Evolutionary conservation across 2,113 vertebrate species (phyloP).

Genomic region (Planiliza haematocheilus): DNA sequence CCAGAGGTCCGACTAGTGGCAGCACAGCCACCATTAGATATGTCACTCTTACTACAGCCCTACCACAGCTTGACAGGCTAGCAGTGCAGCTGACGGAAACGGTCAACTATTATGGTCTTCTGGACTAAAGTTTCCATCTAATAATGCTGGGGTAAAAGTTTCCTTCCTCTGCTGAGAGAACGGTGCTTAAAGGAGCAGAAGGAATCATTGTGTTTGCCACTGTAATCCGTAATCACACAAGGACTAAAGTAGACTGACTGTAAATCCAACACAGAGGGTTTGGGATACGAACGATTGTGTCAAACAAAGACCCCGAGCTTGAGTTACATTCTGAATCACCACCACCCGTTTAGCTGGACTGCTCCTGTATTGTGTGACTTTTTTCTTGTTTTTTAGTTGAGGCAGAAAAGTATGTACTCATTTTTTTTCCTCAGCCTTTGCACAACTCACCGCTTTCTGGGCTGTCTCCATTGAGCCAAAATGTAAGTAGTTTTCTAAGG

Average conservation of each 20-base stretch:
- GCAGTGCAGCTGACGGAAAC: slow-evolving; percentile 10
- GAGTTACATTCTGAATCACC: not conserved
- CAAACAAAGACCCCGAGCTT: not conserved
- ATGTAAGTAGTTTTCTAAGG: slow-evolving; percentile 84
- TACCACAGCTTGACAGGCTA: slow-evolving; percentile 8
- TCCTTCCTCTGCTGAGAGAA: slow-evolving; percentile 8
- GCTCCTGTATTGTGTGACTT: slow-evolving; percentile 46
- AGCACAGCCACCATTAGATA: too few relatives aligned
- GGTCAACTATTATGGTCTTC: too few relatives aligned
- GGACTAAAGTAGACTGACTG: slow-evolving; percentile 47
- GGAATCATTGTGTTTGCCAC: slow-evolving; percentile 38
- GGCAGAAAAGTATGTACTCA: slow-evolving; percentile 11
- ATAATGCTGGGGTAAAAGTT: not conserved
- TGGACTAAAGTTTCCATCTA: too few relatives aligned
- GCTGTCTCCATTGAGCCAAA: slow-evolving; percentile 84
- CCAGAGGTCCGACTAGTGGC: too few relatives aligned
- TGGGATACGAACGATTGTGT: slow-evolving; percentile 21
- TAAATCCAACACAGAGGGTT: slow-evolving; percentile 51
- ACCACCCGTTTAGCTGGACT: slow-evolving; percentile 18
- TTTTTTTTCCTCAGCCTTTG: slow-evolving; percentile 79
- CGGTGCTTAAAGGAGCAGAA: slow-evolving; percentile 34
- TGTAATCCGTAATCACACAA: slow-evolving; percentile 52
- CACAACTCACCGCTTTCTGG: slow-evolving; percentile 88
- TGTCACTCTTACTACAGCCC: too few relatives aligned
- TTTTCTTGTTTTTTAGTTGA: too few relatives aligned